Evolutionary conservation across 1,140 invertebrate genomes (phyloP).

Genomic region (Geopemphigus sp.): DNA sequence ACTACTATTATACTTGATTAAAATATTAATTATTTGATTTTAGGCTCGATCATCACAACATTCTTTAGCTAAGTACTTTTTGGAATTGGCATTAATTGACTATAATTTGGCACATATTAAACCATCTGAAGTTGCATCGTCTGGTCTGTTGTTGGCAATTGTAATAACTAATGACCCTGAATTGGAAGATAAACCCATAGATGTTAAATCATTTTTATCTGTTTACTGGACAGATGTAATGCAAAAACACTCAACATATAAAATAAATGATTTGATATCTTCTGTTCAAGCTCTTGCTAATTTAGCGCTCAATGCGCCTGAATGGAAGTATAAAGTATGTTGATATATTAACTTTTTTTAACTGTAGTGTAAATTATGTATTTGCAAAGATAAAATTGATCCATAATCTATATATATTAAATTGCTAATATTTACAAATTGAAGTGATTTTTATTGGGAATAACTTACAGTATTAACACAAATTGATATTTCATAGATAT

Average conservation of each 20-base stretch:
- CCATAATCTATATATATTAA: too few species aligned
- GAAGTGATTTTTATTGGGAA: too few species aligned
- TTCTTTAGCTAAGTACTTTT: conserved; percentile 87
- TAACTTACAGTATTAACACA: too few species aligned
- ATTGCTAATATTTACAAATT: too few species aligned
- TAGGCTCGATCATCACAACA: conserved; percentile 69
- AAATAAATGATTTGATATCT: conserved; percentile 28
- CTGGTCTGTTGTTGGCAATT: conserved; percentile 67
- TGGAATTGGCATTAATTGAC: conserved; percentile 81
- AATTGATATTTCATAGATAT: too few species aligned
- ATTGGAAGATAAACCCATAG: conserved; percentile 25
- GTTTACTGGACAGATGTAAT: conserved; percentile 29
- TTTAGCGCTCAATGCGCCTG: conserved; percentile 15
- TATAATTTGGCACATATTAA: conserved; percentile 76
- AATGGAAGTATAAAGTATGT: conserved; percentile 42
- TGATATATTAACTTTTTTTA: too few species aligned
- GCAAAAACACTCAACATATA: conserved; percentile 22
- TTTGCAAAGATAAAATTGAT: too few species aligned
- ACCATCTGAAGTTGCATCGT: conserved; percentile 79
- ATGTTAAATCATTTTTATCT: conserved; percentile 33
- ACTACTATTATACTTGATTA: neutral
- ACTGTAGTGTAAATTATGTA: too few species aligned
- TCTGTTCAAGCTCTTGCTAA: conserved; percentile 14
- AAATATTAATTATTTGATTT: neutral
- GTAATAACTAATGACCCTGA: conserved; percentile 40